Base-by-base conservation (phyloP, 1,140 invertebrate genomes). In the Pseudomyrmex flavicornis region DNA sequence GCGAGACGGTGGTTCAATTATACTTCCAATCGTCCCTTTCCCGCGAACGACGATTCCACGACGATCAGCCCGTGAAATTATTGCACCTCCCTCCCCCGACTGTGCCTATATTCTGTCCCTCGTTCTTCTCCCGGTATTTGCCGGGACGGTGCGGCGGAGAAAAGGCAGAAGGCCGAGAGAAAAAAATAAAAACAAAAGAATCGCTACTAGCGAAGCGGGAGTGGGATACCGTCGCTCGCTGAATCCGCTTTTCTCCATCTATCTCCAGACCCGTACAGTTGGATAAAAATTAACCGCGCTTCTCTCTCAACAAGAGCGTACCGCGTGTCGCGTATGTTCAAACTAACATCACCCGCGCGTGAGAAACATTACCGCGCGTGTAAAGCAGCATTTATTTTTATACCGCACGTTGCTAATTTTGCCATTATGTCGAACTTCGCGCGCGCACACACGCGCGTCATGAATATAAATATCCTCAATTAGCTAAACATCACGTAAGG, bases 1-100 rank as follows among this genome's bases (percentile, higher is more conserved):
- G 88, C 65, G 86, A 85, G 83, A 88, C 86, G 84, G 87, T 89
- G 75, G 87, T 89, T 89, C 88, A 89, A 89, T 89, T 89, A 89
- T 88, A 88, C 84, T 86, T 84, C 80, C 87, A 89, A 88, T 89
- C 87, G 87, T 86, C 88, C 84, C 84, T 84, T 84, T 89, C 70
- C 84, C 72, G 73, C 86, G 74, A 62, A 85, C 86, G 69, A 87
- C 88, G 79, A 89, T 88, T 89, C 65, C 70, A 62, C 62, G 84
- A 75, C 86, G 87, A 86, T 80, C 75, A 84, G 84, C 58, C 79
- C 86, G 84, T 88, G 88, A 88, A 89, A 89, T 89, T 89, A 89
- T 89, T 86, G 88, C 87, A 73, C 46, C 52, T 56, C 61, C 22
- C 35, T 35, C 35, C 35, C 5, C 35, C 35, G 35, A 20, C 63